phyloP scores from a whole-genome alignment of 2,888 invertebrate genomes.

The Patella caerulea region DNA sequence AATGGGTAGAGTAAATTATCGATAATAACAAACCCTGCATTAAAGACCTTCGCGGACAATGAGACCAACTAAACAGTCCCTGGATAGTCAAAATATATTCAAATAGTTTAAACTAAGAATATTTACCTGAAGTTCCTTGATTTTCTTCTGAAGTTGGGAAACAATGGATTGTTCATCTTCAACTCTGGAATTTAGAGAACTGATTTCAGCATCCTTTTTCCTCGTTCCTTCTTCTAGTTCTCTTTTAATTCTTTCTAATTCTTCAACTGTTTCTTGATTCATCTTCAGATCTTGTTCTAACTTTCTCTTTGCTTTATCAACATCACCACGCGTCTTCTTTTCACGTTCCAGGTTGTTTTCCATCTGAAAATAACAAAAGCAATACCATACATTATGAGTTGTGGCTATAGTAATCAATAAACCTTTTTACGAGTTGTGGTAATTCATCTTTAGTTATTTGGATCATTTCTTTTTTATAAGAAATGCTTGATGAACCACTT shows the following conservation, averaged over 20 bases:
- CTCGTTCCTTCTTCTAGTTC: constrained; percentile 61
- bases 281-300: constrained; percentile 97
- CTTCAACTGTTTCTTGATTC: constrained; percentile 64
- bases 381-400: no score
- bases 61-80: no score
- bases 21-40: no score
- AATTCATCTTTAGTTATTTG: no score
- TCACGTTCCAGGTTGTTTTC: constrained; percentile 98
- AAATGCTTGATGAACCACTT: no score
- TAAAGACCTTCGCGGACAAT: no score
- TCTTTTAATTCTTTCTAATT: constrained; percentile 60
- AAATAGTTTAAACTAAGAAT: no score
- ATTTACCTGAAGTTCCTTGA: constrained; percentile 2
- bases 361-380: constrained; percentile 71
- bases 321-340: constrained; percentile 96
- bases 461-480: no score
- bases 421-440: not conserved
- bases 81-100: no score
- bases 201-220: constrained; percentile 20
- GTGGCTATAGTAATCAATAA: no score
- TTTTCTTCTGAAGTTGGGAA: not conserved
- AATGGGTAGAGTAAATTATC: no score
- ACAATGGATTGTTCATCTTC: not conserved
- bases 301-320: constrained; percentile 97
- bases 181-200: not conserved